Evolutionary conservation across 1,140 invertebrate species (phyloP), one percentile per base, ranked within the genome.

Genomic region (Hypsibius dujardini): DNA sequence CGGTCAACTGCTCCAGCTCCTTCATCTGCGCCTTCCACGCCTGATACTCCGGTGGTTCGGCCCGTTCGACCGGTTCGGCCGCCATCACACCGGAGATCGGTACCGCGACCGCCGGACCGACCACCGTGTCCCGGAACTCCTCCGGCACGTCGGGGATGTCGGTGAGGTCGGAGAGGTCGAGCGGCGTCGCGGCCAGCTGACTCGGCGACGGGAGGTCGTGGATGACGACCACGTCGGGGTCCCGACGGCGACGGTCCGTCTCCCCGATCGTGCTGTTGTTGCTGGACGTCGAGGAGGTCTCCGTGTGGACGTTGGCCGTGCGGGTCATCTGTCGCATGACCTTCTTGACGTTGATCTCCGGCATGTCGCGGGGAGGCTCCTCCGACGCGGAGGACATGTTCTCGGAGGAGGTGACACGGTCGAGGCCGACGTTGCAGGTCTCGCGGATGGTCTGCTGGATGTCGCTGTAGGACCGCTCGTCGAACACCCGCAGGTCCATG

Each of bases 21-120:
- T 67, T 67, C 62, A 67, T 67, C 62, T 67, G 62, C 12, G 62
- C 62, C 42, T 67, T 67, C 62, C 62, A 67, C 62, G 62, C 62
- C 42, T 67, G 62, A 45, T 67, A 67, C 42, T 67, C 62, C 3
- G 62, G 62, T 0, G 62, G 62, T 42, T 67, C 62, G 42, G 62
- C 62, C 50, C 50, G 50, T n/a, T 56, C 7, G 7, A 56, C 50
- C n/a, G 7, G 7, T n/a, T 56, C 50, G 7, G n/a, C 50, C 50
- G 50, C n/a, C 12, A 42, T 42, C 62, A 42, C 62, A 3, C 12
- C 45, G 12, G 42, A 15, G 62, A 45, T 3, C 62, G 62, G 12
- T 12, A 67, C 12, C 12, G 62, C 45, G 12, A 67, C 42, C 12
- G 42, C 62, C 62, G 62, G 62, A 28, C 28, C 28, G 28, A 28